A percentile compares a stretch with the other conserved stretches of the same genome.
phyloP scores from a whole-genome alignment of 1,140 invertebrate genomes.

The Drosophila kurseongensis region DNA sequence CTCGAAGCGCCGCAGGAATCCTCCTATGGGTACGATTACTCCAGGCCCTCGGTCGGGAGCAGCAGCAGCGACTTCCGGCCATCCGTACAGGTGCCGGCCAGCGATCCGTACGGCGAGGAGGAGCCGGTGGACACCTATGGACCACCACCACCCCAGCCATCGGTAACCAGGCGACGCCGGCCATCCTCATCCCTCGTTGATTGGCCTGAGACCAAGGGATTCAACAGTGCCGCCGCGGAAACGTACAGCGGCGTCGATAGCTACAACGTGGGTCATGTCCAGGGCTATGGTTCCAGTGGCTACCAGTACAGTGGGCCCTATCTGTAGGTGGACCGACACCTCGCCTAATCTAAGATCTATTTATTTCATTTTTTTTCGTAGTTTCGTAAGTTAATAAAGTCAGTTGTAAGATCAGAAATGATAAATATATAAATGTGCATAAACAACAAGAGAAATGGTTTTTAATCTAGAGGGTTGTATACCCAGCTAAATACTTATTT shows the following conservation, averaged over 20 bases:
- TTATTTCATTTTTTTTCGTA: slow-evolving; percentile 53
- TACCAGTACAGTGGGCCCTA: slow-evolving; percentile 67
- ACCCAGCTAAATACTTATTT: too few relatives aligned
- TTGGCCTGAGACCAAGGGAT: slow-evolving; percentile 39
- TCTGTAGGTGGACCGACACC: slow-evolving; percentile 24
- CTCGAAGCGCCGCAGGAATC: slow-evolving; percentile 61
- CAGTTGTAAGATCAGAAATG: slow-evolving; percentile 4
- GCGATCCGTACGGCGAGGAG: slow-evolving; percentile 50
- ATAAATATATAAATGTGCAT: slow-evolving; percentile 8
- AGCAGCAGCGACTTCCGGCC: slow-evolving; percentile 46
- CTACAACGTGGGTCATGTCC: slow-evolving; percentile 68
- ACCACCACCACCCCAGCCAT: slow-evolving; percentile 11
- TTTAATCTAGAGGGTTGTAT: too few relatives aligned
- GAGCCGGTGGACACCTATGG: slow-evolving; percentile 51
- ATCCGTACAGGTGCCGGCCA: slow-evolving; percentile 45
- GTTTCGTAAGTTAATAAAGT: slow-evolving; percentile 31
- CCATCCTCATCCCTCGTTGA: slow-evolving; percentile 20
- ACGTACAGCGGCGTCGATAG: slow-evolving; percentile 67
- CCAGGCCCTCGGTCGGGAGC: not conserved
- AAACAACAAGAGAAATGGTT: too few relatives aligned
- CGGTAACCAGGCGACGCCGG: slow-evolving; percentile 18
- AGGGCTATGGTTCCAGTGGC: slow-evolving; percentile 49
- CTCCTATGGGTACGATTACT: slow-evolving; percentile 41
- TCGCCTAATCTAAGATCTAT: slow-evolving; percentile 44
- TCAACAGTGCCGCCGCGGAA: slow-evolving; percentile 33